These are phyloP conservation scores for Eolophus roseicapilla DNA, from an alignment of 2,113 vertebrate species.

Conservation along the genomic window DNA sequence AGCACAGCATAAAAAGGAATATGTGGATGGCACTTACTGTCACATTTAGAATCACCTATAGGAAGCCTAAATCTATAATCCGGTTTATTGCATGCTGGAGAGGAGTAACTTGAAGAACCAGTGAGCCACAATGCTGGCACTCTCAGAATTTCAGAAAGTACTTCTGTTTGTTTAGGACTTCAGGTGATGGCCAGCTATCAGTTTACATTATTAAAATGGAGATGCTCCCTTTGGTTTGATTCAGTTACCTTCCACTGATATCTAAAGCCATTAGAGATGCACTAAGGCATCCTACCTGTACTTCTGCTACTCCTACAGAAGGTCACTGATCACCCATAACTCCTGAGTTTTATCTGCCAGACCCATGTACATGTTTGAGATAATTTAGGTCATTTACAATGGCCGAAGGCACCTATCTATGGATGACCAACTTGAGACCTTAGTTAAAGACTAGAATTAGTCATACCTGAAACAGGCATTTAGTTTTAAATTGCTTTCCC, in stretches of 20 bases:
- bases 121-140: neutral
- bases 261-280: neutral
- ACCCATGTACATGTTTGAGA: neutral
- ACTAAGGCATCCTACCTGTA: neutral
- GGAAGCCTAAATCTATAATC: neutral
- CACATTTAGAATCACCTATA: neutral
- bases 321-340: neutral
- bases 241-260: neutral
- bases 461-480: neutral
- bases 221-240: neutral
- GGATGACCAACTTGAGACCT: neutral
- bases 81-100: neutral
- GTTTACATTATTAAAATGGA: neutral
- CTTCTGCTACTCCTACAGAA: neutral
- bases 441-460: neutral
- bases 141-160: neutral
- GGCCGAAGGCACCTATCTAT: neutral
- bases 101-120: neutral
- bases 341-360: neutral
- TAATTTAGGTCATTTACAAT: neutral
- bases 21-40: neutral
- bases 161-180: neutral
- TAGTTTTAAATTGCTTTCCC: neutral
- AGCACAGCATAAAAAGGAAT: accelerated
- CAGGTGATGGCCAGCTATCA: neutral